phyloP scores from a whole-genome alignment of 2,113 vertebrate genomes.

The Fulmarus glacialis region DNA sequence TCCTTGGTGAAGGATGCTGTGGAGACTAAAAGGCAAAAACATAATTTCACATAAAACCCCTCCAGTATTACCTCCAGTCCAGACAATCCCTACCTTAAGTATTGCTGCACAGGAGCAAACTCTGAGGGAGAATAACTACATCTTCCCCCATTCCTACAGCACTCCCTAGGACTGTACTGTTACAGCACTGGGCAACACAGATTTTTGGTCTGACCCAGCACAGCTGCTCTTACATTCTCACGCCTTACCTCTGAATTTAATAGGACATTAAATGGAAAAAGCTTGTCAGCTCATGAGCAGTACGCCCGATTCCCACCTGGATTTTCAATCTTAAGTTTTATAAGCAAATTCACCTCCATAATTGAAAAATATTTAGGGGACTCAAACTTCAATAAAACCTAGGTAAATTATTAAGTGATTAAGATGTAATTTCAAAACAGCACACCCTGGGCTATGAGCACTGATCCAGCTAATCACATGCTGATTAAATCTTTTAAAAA shows the following conservation, averaged over 20 bases:
- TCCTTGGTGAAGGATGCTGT: background rate
- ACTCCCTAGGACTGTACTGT: background rate
- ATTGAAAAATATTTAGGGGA: background rate
- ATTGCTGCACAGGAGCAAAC: background rate
- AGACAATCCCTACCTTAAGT: background rate
- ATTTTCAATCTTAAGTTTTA: background rate
- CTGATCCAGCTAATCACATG: background rate
- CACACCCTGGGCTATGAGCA: background rate
- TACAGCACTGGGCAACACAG: background rate
- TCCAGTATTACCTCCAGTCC: background rate
- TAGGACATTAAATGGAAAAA: background rate
- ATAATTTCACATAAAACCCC: background rate
- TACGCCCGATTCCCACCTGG: background rate
- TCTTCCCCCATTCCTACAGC: background rate
- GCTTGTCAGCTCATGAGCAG: background rate
- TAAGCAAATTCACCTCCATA: background rate
- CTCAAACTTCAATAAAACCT: background rate
- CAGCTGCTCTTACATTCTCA: background rate
- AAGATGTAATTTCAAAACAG: background rate
- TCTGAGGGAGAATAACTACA: background rate
- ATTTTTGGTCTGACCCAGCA: background rate
- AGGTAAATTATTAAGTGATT: background rate
- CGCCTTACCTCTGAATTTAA: background rate
- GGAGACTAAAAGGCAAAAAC: background rate
- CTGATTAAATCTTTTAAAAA: background rate